Evolutionary conservation across 2,113 vertebrate genomes (phyloP), one percentile per base, ranked within the genome.

Genomic region (Perca schrenkii): DNA sequence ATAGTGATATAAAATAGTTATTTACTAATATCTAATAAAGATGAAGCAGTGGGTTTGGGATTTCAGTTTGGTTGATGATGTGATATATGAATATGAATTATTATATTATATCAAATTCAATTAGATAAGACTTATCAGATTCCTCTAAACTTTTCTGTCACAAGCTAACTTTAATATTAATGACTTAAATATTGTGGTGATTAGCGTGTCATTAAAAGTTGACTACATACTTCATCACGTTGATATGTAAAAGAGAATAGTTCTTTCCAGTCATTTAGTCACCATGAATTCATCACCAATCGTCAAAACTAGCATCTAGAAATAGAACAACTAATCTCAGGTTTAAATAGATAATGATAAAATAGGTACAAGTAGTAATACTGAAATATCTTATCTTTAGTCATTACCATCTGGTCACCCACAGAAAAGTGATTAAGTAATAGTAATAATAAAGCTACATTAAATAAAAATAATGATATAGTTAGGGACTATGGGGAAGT

Each of bases 351-450:
- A 50, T 50, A 50, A 62, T 1, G 12, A 31, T 47, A 47, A 31
- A 47, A 56, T 28, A 47, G 8, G 8, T 57, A 11, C 52, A 71
- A 17, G n/a, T 28, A 8, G 22, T 43, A 7, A 53, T 21, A 53
- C 25, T 49, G 50, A 64, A 52, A 46, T 82, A 68, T 70, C 4
- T 63, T 2, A 43, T 68, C 11, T 70, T 58, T 17, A 60, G 10
- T 76, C 21, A 47, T 40, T 6, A 47, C 15, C 17, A 60, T 46
- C 54, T 17, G 22, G 22, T 74, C 12, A 34, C 25, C 15, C 1
- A 0, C 43, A 19, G 16, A 49, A 60, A 60, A n/a, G 10, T 49
- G 12, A 34, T 34, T 14, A 34, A 36, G 21, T 40, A 22, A 43
- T 56, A 43, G 12, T 43, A 58, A 68, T 58, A 57, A 17, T 4